These are phyloP conservation scores for Lepus timidus DNA, from an alignment of 2,113 vertebrate genomes.

Conservation along the genomic window DNA sequence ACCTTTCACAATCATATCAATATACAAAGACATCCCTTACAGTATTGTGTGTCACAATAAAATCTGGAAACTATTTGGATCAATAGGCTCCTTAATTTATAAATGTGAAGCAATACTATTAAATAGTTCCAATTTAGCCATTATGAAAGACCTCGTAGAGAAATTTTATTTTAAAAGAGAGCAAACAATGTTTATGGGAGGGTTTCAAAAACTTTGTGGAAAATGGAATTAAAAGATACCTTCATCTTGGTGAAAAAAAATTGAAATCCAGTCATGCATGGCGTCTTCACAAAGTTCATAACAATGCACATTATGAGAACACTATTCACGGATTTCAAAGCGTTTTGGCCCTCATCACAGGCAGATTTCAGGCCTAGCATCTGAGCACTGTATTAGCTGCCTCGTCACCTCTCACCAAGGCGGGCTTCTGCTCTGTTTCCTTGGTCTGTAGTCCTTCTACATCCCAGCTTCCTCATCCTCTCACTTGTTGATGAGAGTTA, in stretches of 20 bases:
- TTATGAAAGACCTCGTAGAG: not conserved
- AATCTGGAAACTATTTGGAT: not conserved
- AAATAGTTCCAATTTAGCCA: not conserved
- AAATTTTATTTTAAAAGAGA: not conserved
- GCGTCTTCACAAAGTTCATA: too few relatives aligned
- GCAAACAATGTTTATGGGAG: not conserved
- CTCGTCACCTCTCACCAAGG: not conserved
- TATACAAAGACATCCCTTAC: not conserved
- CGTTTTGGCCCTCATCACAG: too few relatives aligned
- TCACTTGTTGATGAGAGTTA: not conserved
- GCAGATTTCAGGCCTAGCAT: not conserved
- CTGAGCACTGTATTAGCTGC: too few relatives aligned
- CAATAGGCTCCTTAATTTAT: not conserved
- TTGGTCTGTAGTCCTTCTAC: not conserved
- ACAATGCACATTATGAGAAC: too few relatives aligned
- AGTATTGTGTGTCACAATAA: not conserved
- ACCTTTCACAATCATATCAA: not conserved
- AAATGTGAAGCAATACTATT: slow-evolving; percentile 19
- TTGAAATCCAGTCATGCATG: too few relatives aligned
- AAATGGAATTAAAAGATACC: too few relatives aligned
- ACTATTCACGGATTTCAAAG: too few relatives aligned
- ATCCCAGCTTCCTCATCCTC: not conserved
- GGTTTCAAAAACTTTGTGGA: too few relatives aligned
- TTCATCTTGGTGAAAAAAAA: too few relatives aligned
- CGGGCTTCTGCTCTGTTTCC: not conserved